Evolutionary conservation across 2,797 vertebrate genomes (phyloP).

Genomic region (Malacoraja senta): DNA sequence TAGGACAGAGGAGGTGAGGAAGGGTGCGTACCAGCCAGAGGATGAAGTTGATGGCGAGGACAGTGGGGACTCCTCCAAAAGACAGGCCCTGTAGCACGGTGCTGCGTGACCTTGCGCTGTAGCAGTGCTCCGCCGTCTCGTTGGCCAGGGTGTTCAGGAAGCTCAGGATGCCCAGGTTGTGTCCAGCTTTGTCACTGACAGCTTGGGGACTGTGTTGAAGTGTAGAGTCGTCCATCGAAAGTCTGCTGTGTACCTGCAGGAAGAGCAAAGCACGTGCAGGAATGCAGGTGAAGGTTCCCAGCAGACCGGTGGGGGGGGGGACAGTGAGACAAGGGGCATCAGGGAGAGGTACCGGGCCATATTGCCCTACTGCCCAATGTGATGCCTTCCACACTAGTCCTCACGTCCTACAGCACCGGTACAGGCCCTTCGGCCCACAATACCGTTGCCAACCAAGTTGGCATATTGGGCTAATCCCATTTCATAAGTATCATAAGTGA

Average conservation of each 20-base stretch:
- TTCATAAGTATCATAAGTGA: too few relatives aligned
- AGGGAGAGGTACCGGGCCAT: too few relatives aligned
- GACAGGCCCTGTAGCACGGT: slow-evolving; percentile 87
- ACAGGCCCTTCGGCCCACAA: too few relatives aligned
- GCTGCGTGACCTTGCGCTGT: slow-evolving; percentile 69
- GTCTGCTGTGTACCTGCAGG: accelerated
- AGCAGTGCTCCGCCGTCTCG: slow-evolving; percentile 69
- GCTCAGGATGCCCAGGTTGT: slow-evolving; percentile 47
- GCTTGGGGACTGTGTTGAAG: slow-evolving; percentile 47
- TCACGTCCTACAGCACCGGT: too few relatives aligned
- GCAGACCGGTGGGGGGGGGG: too few relatives aligned
- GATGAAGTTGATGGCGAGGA: slow-evolving; percentile 77
- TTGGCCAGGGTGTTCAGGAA: slow-evolving; percentile 58
- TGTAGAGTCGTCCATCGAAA: slow-evolving; percentile 44
- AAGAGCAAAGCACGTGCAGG: slow-evolving; percentile 49
- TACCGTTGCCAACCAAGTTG: too few relatives aligned
- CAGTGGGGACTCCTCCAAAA: slow-evolving; percentile 84
- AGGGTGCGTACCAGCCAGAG: slow-evolving; percentile 76
- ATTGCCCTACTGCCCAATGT: too few relatives aligned
- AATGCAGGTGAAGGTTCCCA: not conserved
- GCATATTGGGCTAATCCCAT: too few relatives aligned
- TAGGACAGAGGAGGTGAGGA: not conserved
- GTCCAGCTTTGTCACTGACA: slow-evolving; percentile 41
- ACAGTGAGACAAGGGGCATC: not conserved
- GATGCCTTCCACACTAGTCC: too few relatives aligned